Evolutionary conservation across 2,113 vertebrate genomes (phyloP).

Genomic region (Pycnonotus jocosus): DNA sequence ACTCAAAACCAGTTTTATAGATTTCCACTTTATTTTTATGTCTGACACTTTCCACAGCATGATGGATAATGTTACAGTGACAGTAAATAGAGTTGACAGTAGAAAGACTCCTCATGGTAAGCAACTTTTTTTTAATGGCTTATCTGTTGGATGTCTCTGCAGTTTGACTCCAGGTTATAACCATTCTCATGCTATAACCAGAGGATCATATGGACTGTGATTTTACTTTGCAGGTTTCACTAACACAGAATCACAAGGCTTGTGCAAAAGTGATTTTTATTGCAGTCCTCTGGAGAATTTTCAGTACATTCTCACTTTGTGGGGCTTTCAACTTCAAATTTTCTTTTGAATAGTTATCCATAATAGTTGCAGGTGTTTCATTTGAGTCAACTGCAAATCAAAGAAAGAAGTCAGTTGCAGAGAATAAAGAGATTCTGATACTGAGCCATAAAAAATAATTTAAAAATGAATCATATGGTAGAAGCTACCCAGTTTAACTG

Average conservation of each 20-base stretch:
- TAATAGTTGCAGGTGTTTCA: not conserved
- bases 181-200: not conserved
- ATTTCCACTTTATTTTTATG: slow-evolving; percentile 51
- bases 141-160: not conserved
- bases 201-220: not conserved
- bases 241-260: not conserved
- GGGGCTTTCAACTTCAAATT: not conserved
- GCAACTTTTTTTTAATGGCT: not conserved
- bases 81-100: not conserved
- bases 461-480: not conserved
- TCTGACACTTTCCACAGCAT: not conserved
- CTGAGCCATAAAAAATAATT: not conserved
- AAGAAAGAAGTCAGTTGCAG: not conserved
- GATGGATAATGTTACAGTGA: slow-evolving; percentile 15
- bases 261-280: not conserved
- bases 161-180: not conserved
- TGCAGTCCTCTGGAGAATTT: not conserved
- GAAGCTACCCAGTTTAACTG: not conserved
- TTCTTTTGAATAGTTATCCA: not conserved
- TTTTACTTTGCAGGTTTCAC: not conserved
- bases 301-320: not conserved
- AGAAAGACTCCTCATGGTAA: not conserved
- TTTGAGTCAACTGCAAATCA: not conserved
- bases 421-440: not conserved
- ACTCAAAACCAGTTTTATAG: slow-evolving; percentile 19